A percentile compares a stretch with the other conserved stretches of the same genome.
Evolutionary conservation across 2,113 vertebrate species (phyloP).

Genomic region (Myxocyprinus asiaticus): DNA sequence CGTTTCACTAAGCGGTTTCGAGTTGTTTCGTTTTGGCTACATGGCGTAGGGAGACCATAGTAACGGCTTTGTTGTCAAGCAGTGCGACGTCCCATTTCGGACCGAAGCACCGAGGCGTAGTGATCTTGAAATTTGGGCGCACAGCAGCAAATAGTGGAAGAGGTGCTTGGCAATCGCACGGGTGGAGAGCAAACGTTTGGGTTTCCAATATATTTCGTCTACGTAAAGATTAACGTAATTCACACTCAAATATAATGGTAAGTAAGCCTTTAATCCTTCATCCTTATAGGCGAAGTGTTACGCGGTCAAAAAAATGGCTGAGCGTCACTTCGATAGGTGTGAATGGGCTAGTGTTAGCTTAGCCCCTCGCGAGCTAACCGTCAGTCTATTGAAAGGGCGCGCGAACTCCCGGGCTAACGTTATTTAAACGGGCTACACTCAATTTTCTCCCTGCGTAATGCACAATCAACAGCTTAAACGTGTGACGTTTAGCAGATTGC

Average conservation of each 20-base stretch:
- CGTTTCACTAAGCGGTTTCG: neutral
- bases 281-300: neutral
- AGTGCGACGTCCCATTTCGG: conserved; percentile 55
- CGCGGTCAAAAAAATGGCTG: neutral
- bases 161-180: conserved; percentile 28
- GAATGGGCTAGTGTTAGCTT: conserved; percentile 34
- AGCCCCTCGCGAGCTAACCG: conserved; percentile 21
- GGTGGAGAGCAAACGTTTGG: neutral
- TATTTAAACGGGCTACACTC: neutral
- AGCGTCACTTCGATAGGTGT: conserved; percentile 3
- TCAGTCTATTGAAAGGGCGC: conserved; percentile 14
- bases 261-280: neutral
- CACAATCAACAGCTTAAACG: too few relatives aligned
- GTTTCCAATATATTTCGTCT: neutral
- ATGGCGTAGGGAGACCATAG: conserved; percentile 57
- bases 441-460: too few relatives aligned
- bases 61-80: conserved; percentile 57
- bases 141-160: conserved; percentile 46
- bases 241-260: conserved; percentile 44
- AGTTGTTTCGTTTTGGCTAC: neutral
- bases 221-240: neutral
- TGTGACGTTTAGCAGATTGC: neutral
- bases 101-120: conserved; percentile 53
- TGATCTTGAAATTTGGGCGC: conserved; percentile 50
- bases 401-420: neutral